Conservation (phyloP, 2,113 vertebrate species). For the Chionis minor region DNA sequence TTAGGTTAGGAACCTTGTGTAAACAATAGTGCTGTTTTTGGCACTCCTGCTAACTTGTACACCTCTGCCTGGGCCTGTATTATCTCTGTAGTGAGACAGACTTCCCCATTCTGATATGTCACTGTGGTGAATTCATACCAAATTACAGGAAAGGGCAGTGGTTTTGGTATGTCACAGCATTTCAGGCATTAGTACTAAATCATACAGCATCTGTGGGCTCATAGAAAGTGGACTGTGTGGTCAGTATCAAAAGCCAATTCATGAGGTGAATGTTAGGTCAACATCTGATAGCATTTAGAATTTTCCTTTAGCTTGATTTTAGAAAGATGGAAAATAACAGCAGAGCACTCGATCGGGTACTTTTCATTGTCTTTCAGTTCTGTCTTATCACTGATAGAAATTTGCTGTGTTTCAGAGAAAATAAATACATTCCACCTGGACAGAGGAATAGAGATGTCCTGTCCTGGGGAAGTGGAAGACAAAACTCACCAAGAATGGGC, state of each 20-base stretch:
- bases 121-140: neutral
- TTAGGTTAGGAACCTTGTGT: neutral
- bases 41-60: neutral
- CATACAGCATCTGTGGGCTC: neutral
- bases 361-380: neutral
- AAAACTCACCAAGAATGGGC: slow-evolving; percentile 90
- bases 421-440: slow-evolving; percentile 95
- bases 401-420: slow-evolving; percentile 83
- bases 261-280: slow-evolving; percentile 28
- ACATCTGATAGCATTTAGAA: neutral
- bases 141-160: slow-evolving; percentile 30
- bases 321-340: neutral
- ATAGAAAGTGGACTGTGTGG: neutral
- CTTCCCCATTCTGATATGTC: neutral
- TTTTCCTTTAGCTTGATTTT: neutral
- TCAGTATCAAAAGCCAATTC: slow-evolving; percentile 32
- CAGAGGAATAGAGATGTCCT: slow-evolving; percentile 94
- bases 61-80: slow-evolving; percentile 1
- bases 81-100: slow-evolving; percentile 3
- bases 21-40: slow-evolving; percentile 31
- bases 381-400: neutral
- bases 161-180: neutral
- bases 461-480: slow-evolving; percentile 92
- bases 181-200: neutral
- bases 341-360: neutral